Evolutionary conservation across 2,113 vertebrate genomes (phyloP).

Genomic region (Channa maculata): DNA sequence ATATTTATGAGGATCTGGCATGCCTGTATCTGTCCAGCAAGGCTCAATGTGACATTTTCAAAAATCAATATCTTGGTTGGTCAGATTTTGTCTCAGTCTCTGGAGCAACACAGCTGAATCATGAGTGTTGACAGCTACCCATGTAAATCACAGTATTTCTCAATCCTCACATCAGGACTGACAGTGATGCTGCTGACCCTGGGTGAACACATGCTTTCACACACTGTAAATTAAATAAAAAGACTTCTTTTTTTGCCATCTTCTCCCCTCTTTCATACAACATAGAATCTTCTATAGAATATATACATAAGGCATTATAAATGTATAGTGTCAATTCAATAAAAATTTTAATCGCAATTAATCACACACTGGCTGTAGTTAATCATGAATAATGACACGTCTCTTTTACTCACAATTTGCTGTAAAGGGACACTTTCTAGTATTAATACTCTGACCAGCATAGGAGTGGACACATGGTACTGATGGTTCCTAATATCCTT

Average conservation of each 20-base stretch:
- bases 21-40: slow-evolving; percentile 49
- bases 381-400: too few relatives aligned
- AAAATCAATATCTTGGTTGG: slow-evolving; percentile 68
- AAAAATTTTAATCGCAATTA: too few relatives aligned
- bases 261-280: background rate
- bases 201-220: background rate
- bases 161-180: background rate
- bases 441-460: too few relatives aligned
- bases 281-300: too few relatives aligned
- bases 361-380: too few relatives aligned
- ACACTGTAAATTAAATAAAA: background rate
- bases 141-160: slow-evolving; percentile 39
- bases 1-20: slow-evolving; percentile 64
- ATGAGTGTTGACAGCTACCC: slow-evolving; percentile 39
- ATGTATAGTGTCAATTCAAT: too few relatives aligned
- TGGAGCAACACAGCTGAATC: slow-evolving; percentile 29
- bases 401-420: too few relatives aligned
- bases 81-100: slow-evolving; percentile 45
- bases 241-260: background rate
- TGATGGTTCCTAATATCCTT: too few relatives aligned
- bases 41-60: slow-evolving; percentile 70
- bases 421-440: too few relatives aligned
- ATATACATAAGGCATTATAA: too few relatives aligned
- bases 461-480: too few relatives aligned
- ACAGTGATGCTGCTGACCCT: background rate